Evolutionary conservation across 2,888 invertebrate genomes (phyloP).

Genomic region (Mechanitis messenoides): DNA sequence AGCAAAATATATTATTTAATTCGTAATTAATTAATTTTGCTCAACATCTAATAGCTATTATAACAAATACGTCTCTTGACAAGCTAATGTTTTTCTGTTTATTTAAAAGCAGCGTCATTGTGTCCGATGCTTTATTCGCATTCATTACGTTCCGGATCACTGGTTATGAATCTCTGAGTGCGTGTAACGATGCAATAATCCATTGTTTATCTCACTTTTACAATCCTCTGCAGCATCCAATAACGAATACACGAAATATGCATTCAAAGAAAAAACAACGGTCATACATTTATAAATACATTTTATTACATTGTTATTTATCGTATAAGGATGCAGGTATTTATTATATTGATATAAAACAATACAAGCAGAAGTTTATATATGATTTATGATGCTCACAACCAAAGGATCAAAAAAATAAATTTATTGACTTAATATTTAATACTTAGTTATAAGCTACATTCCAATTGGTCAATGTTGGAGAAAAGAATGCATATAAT

Average conservation of each 20-base stretch:
- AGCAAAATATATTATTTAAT: no score
- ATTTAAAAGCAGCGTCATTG: neutral
- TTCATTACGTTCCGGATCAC: slow-evolving; percentile 9
- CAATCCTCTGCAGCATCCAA: slow-evolving; percentile 10
- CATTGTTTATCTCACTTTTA: slow-evolving; percentile 14
- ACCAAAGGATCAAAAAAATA: no score
- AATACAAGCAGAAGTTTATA: no score
- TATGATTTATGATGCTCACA: no score
- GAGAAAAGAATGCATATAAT: no score
- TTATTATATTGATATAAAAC: no score
- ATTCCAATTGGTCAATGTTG: no score
- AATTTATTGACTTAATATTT: no score
- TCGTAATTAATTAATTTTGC: no score
- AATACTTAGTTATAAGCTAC: no score
- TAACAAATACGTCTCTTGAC: neutral
- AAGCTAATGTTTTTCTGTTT: neutral
- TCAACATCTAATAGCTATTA: no score
- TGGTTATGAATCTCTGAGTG: slow-evolving; percentile 7
- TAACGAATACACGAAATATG: slow-evolving; percentile 8
- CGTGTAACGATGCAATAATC: slow-evolving; percentile 9
- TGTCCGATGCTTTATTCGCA: neutral
- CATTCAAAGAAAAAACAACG: neutral
- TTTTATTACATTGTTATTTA: neutral
- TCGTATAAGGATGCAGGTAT: no score
- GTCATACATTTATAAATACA: slow-evolving; percentile 3